Conservation (phyloP, 2,888 invertebrate genomes). For the Cephus rjabovi region DNA sequence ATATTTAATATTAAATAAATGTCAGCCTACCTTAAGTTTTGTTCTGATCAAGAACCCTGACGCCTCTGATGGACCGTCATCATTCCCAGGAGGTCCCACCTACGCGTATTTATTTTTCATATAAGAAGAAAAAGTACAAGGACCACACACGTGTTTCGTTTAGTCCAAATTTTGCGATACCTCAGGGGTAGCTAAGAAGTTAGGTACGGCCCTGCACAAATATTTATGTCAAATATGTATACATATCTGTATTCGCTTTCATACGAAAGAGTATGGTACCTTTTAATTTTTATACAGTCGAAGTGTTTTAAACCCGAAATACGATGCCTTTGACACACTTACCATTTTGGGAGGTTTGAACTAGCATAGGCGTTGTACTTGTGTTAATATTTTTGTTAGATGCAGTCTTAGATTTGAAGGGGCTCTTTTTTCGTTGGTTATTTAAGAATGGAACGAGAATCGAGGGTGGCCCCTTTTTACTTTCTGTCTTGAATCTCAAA, state of each 20-base stretch:
- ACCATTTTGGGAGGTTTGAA: neutral
- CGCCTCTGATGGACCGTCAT: neutral
- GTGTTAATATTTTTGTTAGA: neutral
- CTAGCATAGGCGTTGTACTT: neutral
- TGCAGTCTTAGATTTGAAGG: neutral
- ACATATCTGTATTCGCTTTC: neutral
- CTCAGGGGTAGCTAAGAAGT: neutral
- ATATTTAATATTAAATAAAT: neutral
- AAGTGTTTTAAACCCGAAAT: neutral
- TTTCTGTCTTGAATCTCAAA: neutral
- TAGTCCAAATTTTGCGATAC: neutral
- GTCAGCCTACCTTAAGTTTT: neutral
- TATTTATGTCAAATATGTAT: neutral
- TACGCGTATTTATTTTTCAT: neutral
- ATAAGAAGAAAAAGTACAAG: neutral
- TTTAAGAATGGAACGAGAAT: neutral
- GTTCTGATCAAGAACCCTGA: neutral
- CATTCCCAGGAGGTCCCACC: neutral
- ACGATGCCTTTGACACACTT: neutral
- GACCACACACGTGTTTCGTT: neutral
- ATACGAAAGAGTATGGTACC: neutral
- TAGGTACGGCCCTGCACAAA: neutral
- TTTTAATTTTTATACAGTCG: neutral
- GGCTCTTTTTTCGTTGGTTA: neutral
- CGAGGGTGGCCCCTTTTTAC: neutral